phyloP scores from a whole-genome alignment of 2,797 vertebrate genomes.

The Anolis apletophallus region DNA sequence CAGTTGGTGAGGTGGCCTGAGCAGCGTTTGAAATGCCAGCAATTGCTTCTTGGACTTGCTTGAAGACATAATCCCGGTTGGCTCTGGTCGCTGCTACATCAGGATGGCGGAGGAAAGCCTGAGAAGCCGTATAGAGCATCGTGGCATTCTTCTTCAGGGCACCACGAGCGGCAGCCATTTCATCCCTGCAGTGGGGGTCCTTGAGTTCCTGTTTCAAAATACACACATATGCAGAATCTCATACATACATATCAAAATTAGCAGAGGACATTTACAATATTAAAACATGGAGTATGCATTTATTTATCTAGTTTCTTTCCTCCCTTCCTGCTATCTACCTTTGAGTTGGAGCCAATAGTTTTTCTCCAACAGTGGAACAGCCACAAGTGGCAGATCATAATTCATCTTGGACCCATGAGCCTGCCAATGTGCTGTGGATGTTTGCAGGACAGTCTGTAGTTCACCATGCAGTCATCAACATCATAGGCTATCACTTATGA shows the following conservation, averaged over 20 bases:
- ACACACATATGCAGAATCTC: accelerated
- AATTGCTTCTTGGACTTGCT: constrained; percentile 98
- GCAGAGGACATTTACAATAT: accelerated
- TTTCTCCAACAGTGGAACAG: neutral
- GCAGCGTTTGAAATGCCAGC: constrained; percentile 97
- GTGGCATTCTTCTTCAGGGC: constrained; percentile 98
- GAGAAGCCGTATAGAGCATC: constrained; percentile 97
- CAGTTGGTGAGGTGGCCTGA: constrained; percentile 93
- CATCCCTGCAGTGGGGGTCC: constrained; percentile 96
- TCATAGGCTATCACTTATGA: no score
- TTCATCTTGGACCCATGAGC: no score
- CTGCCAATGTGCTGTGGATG: no score
- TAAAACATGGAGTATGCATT: no score
- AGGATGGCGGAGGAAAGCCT: constrained; percentile 95
- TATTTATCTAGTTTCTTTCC: neutral
- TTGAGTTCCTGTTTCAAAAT: constrained; percentile 87
- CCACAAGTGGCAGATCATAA: neutral
- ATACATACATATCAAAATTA: accelerated
- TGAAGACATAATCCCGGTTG: constrained; percentile 98
- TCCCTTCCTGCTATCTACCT: neutral
- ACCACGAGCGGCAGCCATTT: constrained; percentile 96
- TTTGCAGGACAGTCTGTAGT: no score
- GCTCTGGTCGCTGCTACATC: constrained; percentile 96
- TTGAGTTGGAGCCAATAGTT: neutral
- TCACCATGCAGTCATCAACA: no score